Evolutionary conservation across 2,113 vertebrate genomes (phyloP).

Genomic region (Phainopepla nitens): DNA sequence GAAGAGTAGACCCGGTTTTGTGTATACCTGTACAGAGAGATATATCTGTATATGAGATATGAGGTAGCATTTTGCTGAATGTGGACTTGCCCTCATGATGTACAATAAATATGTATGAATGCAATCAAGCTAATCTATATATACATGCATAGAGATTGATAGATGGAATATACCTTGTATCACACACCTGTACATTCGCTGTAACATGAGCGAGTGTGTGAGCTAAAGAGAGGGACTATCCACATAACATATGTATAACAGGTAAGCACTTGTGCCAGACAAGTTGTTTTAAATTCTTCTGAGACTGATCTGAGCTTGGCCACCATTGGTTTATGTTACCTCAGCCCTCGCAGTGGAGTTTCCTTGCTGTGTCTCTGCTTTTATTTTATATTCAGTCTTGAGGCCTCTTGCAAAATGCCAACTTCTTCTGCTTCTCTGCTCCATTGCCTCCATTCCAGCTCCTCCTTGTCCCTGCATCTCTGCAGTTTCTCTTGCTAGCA

Average conservation of each 20-base stretch:
- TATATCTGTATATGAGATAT: slow-evolving; percentile 64
- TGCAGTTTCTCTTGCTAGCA: not conserved
- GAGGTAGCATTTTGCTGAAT: slow-evolving; percentile 74
- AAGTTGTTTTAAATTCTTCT: slow-evolving; percentile 40
- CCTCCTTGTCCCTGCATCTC: not conserved
- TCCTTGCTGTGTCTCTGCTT: slow-evolving; percentile 27
- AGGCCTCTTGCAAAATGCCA: slow-evolving; percentile 28
- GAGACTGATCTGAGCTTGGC: not conserved
- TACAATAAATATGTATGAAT: slow-evolving; percentile 70
- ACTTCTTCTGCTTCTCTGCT: slow-evolving; percentile 26
- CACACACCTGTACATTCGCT: slow-evolving; percentile 10
- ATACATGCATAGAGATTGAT: slow-evolving; percentile 31
- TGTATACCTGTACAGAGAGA: slow-evolving; percentile 77
- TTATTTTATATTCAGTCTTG: not conserved
- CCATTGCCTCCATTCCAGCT: slow-evolving; percentile 5
- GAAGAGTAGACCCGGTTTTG: slow-evolving; percentile 51
- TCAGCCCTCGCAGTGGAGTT: not conserved
- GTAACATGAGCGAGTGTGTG: slow-evolving; percentile 62
- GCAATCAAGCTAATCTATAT: slow-evolving; percentile 59
- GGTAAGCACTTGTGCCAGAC: slow-evolving; percentile 68
- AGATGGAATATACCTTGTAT: not conserved
- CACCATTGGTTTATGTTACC: not conserved
- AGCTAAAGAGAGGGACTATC: slow-evolving; percentile 67
- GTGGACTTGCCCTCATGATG: slow-evolving; percentile 71
- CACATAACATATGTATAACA: slow-evolving; percentile 27